Conservation (phyloP, 2,113 vertebrate genomes). For the Dasyprocta punctata region DNA sequence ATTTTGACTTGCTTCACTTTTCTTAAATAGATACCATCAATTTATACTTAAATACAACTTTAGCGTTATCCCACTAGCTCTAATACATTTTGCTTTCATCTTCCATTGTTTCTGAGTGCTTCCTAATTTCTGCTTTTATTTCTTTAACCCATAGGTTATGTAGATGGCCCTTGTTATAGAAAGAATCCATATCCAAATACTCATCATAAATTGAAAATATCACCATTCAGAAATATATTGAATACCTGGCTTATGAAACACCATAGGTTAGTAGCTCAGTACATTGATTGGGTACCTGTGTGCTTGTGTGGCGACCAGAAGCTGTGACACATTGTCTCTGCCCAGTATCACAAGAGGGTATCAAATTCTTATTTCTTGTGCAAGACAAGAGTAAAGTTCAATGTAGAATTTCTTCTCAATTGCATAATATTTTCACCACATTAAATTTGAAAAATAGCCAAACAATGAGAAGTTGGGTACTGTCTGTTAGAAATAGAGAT, state of each 20-base stretch:
- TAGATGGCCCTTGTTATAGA: not conserved
- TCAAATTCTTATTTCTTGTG: not conserved
- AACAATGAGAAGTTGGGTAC: not conserved
- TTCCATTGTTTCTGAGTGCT: not conserved
- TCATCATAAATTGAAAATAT: not conserved
- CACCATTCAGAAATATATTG: not conserved
- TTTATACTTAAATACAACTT: not conserved
- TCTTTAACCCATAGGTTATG: not conserved
- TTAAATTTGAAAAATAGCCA: not conserved
- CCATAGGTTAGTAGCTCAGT: not conserved
- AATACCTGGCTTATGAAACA: not conserved
- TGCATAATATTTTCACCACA: not conserved
- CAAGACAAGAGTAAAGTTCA: not conserved
- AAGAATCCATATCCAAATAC: not conserved
- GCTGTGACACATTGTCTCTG: not conserved
- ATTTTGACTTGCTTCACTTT: not conserved
- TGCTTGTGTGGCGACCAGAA: not conserved
- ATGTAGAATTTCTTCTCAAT: not conserved
- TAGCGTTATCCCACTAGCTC: not conserved
- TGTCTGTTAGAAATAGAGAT: not conserved
- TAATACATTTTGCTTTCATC: not conserved
- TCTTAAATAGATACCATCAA: not conserved
- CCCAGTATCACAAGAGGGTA: not conserved
- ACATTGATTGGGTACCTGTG: not conserved
- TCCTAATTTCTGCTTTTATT: not conserved